Base-by-base conservation (phyloP, 2,797 vertebrate species). In the Parauchenoglanis ngamensis region DNA sequence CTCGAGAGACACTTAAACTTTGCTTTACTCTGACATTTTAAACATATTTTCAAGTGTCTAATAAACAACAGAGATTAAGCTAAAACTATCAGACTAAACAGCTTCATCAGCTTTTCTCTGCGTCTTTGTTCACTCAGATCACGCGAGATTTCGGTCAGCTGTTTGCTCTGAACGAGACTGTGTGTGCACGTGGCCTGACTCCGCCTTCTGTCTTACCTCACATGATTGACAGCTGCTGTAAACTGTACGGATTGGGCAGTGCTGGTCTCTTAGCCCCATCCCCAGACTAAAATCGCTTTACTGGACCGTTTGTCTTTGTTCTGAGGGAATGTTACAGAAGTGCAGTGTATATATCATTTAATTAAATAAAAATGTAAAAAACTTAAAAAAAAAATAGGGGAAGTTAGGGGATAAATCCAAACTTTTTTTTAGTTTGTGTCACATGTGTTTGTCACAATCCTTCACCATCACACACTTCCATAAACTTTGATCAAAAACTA, bases 61-160 rank as follows among this genome's bases (percentile, higher is more conserved):
- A 52, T 13, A 49, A 25, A 76, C 73, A 75, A 49, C 72, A 1
- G 13, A 28, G 46, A 54, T 31, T 0, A 31, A 19, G 7, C 0
- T 28, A 15, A 76, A 52, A 25, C 28, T 23, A 31, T 40, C 31
- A 25, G 15, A 28, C 1, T 10, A 28, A 31, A 31, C n/a, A 56
- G 52, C 49, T n/a, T n/a, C 7, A 31, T 28, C 28, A 19, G 56
- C 31, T 15, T 15, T 61, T 61, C 77, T 79, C 31, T 2, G 17
- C 17, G 49, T 44, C 78, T 80, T 61, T 44, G 21, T 44, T 80
- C 56, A n/a, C 21, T 7, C 78, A 13, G 78, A 25, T 80, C 56
- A 61, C 56, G 21, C 31, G 56, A 80, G 77, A 61, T 59, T 7
- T 80, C 35, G 0, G 54, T 80, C 56, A 80, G 77, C 77, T 80